A percentile compares a stretch with the other conserved stretches of the same genome.
These are phyloP conservation scores for Peromyscus nudipes DNA, from an alignment of 2,797 vertebrate genomes.

Conservation along the genomic window DNA sequence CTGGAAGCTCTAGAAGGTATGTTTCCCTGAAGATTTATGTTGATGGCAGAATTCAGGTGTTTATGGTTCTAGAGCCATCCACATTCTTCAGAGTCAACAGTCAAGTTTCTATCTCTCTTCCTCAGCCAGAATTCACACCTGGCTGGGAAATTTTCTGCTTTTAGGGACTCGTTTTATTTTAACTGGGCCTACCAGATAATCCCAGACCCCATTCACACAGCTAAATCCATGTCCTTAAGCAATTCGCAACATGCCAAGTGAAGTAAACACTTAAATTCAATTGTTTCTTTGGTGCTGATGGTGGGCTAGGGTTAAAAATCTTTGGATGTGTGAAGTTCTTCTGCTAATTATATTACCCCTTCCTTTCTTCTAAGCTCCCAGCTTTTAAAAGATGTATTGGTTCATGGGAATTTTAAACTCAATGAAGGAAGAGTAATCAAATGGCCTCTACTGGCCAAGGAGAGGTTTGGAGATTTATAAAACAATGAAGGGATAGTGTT, in stretches of 20 bases:
- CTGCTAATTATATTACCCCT: not conserved
- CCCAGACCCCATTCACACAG: not conserved
- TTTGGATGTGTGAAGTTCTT: not conserved
- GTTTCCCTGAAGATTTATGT: not conserved
- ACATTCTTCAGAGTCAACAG: not conserved
- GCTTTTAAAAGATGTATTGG: slow-evolving; percentile 1
- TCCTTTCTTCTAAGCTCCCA: not conserved
- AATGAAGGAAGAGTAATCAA: not conserved
- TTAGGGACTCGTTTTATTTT: not conserved
- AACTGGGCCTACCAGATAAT: not conserved
- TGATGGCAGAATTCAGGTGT: not conserved
- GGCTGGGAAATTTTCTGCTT: not conserved
- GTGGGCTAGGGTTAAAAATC: not conserved
- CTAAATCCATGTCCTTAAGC: not conserved
- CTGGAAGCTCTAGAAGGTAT: not conserved
- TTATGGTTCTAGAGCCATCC: not conserved
- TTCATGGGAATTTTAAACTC: slow-evolving; percentile 16
- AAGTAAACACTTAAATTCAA: not conserved
- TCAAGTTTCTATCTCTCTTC: not conserved
- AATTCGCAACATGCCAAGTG: not conserved
- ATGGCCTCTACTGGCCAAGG: not conserved
- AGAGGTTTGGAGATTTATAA: not conserved
- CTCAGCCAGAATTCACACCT: not conserved
- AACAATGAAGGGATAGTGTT: not conserved
- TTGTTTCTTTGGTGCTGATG: not conserved